These are phyloP conservation scores for Trididemnum nubilum DNA, from an alignment of 23 tunicate species.

Conservation along the genomic window DNA sequence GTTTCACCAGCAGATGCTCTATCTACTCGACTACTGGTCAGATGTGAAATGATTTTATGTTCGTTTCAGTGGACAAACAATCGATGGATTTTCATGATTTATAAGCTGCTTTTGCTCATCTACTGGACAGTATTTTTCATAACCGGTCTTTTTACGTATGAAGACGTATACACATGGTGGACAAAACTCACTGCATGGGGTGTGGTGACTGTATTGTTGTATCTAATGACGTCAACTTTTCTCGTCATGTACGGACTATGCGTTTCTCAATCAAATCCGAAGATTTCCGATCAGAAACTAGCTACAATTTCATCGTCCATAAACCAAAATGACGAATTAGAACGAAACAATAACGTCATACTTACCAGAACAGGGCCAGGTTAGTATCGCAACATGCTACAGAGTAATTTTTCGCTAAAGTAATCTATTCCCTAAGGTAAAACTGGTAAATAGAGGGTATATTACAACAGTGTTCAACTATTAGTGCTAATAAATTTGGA, in stretches of 20 bases:
- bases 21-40: too few species aligned
- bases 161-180: slow-evolving; percentile 3
- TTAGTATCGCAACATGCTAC: too few species aligned
- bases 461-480: too few species aligned
- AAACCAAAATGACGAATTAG: background rate
- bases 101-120: slow-evolving; percentile 11
- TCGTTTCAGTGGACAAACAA: slow-evolving; percentile 34
- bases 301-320: background rate
- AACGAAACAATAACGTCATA: slow-evolving; percentile 4
- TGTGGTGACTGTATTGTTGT: background rate
- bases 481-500: too few species aligned
- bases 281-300: background rate
- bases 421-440: too few species aligned
- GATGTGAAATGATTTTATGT: too few species aligned
- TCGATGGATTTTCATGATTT: background rate
- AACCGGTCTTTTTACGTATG: background rate
- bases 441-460: too few species aligned
- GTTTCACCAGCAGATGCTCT: too few species aligned
- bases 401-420: too few species aligned
- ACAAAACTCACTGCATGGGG: slow-evolving; percentile 34
- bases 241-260: slow-evolving; percentile 22
- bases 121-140: slow-evolving; percentile 35
- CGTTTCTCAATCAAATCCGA: background rate
- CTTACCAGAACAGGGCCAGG: too few species aligned
- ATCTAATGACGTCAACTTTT: slow-evolving; percentile 9